A percentile compares a stretch with the other conserved stretches of the same genome.
phyloP scores from a whole-genome alignment of 23 tunicate species.

The Diplosoma virens region DNA sequence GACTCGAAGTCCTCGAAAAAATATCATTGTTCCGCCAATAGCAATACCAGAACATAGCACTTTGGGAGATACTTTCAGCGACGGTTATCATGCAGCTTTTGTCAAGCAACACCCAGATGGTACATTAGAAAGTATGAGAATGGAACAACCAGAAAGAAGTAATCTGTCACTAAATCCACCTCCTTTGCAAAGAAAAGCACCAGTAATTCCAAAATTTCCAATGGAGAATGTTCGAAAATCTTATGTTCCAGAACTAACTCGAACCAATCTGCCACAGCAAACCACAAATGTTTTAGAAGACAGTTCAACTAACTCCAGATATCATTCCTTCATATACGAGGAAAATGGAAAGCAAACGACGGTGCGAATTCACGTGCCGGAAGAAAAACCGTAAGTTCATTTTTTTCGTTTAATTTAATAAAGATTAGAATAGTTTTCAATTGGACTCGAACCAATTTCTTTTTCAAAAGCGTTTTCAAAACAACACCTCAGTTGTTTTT shows the following conservation, averaged over 20 bases:
- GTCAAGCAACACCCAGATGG: conserved; percentile 71
- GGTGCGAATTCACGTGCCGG: conserved; percentile 45
- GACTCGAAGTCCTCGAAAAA: conserved; percentile 38
- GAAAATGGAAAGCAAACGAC: conserved; percentile 25
- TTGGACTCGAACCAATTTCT: no score
- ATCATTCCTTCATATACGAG: conserved; percentile 39
- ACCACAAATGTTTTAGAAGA: background rate
- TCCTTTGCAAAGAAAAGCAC: background rate
- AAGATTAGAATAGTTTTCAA: no score
- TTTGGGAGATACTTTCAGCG: conserved; percentile 38
- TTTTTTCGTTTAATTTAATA: no score
- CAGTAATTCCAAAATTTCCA: background rate
- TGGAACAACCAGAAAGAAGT: background rate
- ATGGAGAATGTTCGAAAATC: no score
- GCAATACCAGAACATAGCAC: conserved; percentile 54
- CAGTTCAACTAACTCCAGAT: background rate
- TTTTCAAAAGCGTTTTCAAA: no score
- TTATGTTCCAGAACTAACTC: background rate
- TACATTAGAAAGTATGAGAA: conserved; percentile 36
- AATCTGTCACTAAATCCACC: background rate
- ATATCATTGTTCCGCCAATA: conserved; percentile 60
- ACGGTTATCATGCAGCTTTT: conserved; percentile 36
- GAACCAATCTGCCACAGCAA: background rate
- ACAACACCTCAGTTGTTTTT: no score
- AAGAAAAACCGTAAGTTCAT: conserved; percentile 47